phyloP scores from a whole-genome alignment of 2,113 vertebrate species.

The Misgurnus anguillicaudatus region DNA sequence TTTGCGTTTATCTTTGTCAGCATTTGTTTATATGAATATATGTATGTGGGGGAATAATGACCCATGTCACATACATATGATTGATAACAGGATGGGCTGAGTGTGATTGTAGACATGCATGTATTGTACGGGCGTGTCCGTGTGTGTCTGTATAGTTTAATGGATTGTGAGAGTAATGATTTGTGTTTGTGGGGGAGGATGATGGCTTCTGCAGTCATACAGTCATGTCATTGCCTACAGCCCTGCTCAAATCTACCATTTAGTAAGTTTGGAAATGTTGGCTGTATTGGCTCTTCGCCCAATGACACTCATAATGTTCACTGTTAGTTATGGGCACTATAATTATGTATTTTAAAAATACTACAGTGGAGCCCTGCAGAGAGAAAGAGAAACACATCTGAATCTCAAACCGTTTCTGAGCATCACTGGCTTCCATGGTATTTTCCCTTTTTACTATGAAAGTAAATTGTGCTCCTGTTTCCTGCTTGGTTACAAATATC shows the following conservation, averaged over 20 bases:
- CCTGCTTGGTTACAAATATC: no score
- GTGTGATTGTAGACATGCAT: neutral
- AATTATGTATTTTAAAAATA: conserved; percentile 19
- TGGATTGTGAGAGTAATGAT: neutral
- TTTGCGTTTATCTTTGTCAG: conserved; percentile 33
- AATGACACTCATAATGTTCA: conserved; percentile 34
- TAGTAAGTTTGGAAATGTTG: conserved; percentile 32
- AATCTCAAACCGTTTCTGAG: no score
- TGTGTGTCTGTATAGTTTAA: neutral
- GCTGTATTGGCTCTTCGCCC: conserved; percentile 32
- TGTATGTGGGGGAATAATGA: conserved; percentile 14
- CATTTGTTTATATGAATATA: conserved; percentile 18
- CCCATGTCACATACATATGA: conserved; percentile 5
- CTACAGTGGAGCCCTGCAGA: neutral
- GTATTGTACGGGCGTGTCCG: neutral
- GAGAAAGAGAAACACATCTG: neutral
- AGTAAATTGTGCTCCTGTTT: no score
- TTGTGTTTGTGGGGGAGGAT: conserved; percentile 23
- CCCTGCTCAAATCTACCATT: conserved; percentile 12
- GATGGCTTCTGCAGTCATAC: conserved; percentile 24
- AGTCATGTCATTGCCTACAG: conserved; percentile 24
- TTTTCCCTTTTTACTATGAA: no score
- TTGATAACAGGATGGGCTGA: conserved; percentile 29
- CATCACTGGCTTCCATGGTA: no score
- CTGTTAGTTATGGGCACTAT: conserved; percentile 18